Evolutionary conservation across 2,888 invertebrate genomes (phyloP), one percentile per base, ranked within the genome.

Genomic region (Galeruca laticollis): DNA sequence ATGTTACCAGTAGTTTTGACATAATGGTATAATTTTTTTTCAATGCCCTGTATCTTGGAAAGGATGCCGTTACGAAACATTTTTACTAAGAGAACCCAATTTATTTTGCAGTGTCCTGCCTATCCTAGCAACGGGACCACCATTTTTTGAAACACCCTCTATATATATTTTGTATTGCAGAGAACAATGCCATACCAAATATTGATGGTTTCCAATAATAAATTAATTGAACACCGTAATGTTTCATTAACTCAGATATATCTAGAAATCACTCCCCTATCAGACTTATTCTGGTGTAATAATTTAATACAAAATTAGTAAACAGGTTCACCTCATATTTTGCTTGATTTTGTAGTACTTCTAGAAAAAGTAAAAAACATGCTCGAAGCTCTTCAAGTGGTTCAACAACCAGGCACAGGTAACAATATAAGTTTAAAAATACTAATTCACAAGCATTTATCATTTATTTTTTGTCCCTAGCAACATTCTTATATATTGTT

Each of bases 341-440:
- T 66, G 35, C 47, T 70, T 63, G 49, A 80, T 82, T 82, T 84
- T 84, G 80, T 83, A 85, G 85, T 82, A 83, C 84, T 80, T 82
- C 84, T 80, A 84, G 84, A 82, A 85, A 84, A 84, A 83, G 81
- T 82, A 85, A 85, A 82, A 85, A 84, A 82, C 83, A 83, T 81
- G 80, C 83, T 76, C 82, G 84, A 80, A 85, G 84, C 79, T 84
- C 85, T 43, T 84, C 84, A 71, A 84, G 82, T 80, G 82, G 84
- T 79, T 84, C 84, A 70, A 82, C 84, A 59, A 82, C 84, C 35
- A 84, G 81, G 76, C 84, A 83, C 82, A 84, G 84, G 85, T 85
- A 84, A 82, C 79, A 77, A 74, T 73, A 15, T 66, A 54, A 54
- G 18, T 63, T 47, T 47, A 47, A 47, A 47, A 47, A 15, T 47